Percentiles rank a stretch among this genome's conserved stretches.
phyloP scores from a whole-genome alignment of 2,797 vertebrate species.

The Gambelia wislizenii region DNA sequence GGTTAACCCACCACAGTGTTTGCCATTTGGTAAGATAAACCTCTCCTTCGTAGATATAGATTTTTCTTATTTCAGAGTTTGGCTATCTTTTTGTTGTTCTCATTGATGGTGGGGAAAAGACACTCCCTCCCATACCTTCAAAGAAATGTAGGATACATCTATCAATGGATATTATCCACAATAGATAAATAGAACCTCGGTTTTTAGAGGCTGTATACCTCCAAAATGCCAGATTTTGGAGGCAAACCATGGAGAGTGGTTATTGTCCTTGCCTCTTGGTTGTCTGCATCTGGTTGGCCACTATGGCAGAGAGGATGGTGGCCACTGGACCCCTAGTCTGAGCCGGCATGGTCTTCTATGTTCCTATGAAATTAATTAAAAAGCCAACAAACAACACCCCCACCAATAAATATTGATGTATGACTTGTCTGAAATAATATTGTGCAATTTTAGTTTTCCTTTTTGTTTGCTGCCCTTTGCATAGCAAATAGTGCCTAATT shows the following conservation, averaged over 20 bases:
- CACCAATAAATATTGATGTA: slow-evolving; percentile 38
- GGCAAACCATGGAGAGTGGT: not conserved
- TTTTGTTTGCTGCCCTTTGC: slow-evolving; percentile 39
- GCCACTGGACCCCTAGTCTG: no score
- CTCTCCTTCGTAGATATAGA: slow-evolving; percentile 57
- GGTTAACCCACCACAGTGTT: slow-evolving; percentile 51
- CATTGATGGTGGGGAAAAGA: slow-evolving; percentile 44
- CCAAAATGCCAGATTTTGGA: not conserved
- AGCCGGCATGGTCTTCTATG: not conserved
- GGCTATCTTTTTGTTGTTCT: slow-evolving; percentile 62
- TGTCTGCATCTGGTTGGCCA: not conserved
- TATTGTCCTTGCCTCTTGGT: not conserved
- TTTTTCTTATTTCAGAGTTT: slow-evolving; percentile 73
- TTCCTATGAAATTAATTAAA: slow-evolving; percentile 41
- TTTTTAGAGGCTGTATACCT: not conserved
- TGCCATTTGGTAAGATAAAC: slow-evolving; percentile 77
- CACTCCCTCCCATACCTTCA: no score
- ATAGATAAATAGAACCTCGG: not conserved
- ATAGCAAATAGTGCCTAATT: slow-evolving; percentile 73
- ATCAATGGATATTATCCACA: not conserved
- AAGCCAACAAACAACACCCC: not conserved
- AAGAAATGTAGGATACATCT: not conserved
- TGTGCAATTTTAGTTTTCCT: slow-evolving; percentile 51
- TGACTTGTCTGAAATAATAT: slow-evolving; percentile 53
- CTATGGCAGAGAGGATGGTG: not conserved